Evolutionary conservation across 2,113 vertebrate species (phyloP).

Genomic region (Oryzias woworae): DNA sequence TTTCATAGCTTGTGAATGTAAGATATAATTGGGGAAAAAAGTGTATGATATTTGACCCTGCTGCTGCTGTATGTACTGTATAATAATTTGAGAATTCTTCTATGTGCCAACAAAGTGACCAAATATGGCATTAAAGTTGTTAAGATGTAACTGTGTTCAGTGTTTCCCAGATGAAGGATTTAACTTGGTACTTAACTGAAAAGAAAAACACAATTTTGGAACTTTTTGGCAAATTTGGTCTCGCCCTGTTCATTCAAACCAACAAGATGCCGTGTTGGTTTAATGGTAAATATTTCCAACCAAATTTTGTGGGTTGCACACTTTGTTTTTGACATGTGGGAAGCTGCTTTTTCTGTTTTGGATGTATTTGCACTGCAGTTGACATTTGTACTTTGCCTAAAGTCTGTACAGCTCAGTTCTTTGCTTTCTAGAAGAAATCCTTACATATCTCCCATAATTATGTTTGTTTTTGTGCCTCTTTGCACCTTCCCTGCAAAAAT

Average conservation of each 20-base stretch:
- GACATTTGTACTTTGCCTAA: slow-evolving; percentile 5
- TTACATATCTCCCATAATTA: background rate
- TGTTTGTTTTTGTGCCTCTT: slow-evolving; percentile 25
- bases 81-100: slow-evolving; percentile 10
- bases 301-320: too few species aligned
- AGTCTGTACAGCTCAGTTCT: slow-evolving; percentile 3
- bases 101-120: slow-evolving; percentile 40
- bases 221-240: background rate
- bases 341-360: slow-evolving; percentile 13
- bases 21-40: slow-evolving; percentile 1
- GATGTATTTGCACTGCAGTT: slow-evolving; percentile 16
- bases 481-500: slow-evolving; percentile 9
- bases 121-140: slow-evolving; percentile 23
- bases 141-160: background rate
- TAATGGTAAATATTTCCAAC: too few species aligned
- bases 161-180: slow-evolving; percentile 13
- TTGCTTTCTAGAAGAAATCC: slow-evolving; percentile 1
- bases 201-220: background rate
- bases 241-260: too few species aligned
- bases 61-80: slow-evolving; percentile 27
- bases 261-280: too few species aligned
- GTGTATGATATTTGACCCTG: slow-evolving; percentile 10
- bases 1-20: slow-evolving; percentile 32
- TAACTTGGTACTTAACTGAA: slow-evolving; percentile 11
- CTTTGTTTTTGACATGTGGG: background rate